A percentile compares a stretch with the other conserved stretches of the same genome.
phyloP scores from a whole-genome alignment of 2,888 invertebrate species.

The Pollenia angustigena region DNA sequence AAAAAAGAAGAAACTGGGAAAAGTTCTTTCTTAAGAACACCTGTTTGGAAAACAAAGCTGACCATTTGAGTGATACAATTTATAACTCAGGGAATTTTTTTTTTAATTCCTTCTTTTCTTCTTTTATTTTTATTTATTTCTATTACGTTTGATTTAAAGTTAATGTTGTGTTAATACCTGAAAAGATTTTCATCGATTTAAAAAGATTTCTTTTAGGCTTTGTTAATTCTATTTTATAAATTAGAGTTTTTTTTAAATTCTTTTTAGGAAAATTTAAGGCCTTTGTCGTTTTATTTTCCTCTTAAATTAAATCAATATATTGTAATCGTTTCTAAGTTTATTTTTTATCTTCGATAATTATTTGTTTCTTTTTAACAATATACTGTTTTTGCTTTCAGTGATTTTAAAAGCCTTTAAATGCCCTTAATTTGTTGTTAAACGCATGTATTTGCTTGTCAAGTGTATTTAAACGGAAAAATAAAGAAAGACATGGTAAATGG shows the following conservation, averaged over 20 bases:
- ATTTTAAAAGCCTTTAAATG: conserved; percentile 42
- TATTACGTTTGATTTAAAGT: conserved; percentile 15
- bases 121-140: neutral
- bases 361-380: conserved; percentile 18
- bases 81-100: conserved; percentile 1
- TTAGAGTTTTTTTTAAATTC: neutral
- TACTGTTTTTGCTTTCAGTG: conserved; percentile 29
- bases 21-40: conserved; percentile 20
- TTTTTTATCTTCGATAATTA: neutral
- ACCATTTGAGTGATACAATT: neutral
- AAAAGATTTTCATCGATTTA: conserved; percentile 20
- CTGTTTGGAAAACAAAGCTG: conserved; percentile 12
- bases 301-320: neutral
- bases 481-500: conserved; percentile 26
- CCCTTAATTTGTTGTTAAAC: conserved; percentile 49
- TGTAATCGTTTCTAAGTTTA: neutral
- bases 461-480: conserved; percentile 9
- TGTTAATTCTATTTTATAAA: conserved; percentile 19
- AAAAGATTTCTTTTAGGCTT: neutral
- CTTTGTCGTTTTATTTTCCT: neutral
- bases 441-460: conserved; percentile 27
- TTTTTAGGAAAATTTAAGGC: neutral
- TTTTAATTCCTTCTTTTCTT: neutral
- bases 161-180: conserved; percentile 31
- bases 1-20: neutral